Conservation (phyloP, 1,140 invertebrate species). For the Macrotrachela quadricornifera region DNA sequence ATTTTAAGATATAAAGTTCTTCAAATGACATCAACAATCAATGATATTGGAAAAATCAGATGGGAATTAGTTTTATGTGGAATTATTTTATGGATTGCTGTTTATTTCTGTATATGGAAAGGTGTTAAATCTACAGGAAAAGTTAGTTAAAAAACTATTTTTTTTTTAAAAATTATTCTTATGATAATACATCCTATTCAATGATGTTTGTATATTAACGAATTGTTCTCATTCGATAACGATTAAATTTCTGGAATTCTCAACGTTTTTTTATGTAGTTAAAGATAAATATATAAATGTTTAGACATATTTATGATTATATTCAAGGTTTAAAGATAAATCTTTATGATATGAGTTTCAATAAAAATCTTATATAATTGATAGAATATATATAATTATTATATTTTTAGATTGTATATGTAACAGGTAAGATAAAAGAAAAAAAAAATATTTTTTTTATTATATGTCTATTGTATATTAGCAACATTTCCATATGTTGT, state of each 20-base stretch:
- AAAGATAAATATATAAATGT: too few relatives aligned
- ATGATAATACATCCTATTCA: too few relatives aligned
- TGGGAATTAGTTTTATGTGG: constrained; percentile 51
- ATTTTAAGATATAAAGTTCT: constrained; percentile 2
- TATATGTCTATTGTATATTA: too few relatives aligned
- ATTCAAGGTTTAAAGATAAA: too few relatives aligned
- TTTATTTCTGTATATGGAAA: constrained; percentile 55
- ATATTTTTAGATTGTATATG: constrained; percentile 15
- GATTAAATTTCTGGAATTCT: too few relatives aligned
- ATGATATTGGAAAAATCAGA: constrained; percentile 44
- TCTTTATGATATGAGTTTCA: too few relatives aligned
- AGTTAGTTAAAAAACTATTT: constrained; percentile 25
- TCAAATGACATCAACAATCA: constrained; percentile 23
- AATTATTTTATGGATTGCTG: constrained; percentile 50
- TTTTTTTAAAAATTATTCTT: not conserved
- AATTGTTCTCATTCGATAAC: too few relatives aligned
- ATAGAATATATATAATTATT: not conserved
- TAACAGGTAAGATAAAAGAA: not conserved
- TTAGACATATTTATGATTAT: too few relatives aligned
- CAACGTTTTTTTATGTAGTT: too few relatives aligned
- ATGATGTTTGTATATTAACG: too few relatives aligned
- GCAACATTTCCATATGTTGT: constrained; percentile 59
- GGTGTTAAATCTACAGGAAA: constrained; percentile 62
- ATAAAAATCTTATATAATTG: too few relatives aligned
- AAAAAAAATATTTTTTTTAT: too few relatives aligned